phyloP scores from a whole-genome alignment of 1,140 invertebrate species.

The Oncopeltus fasciatus region DNA sequence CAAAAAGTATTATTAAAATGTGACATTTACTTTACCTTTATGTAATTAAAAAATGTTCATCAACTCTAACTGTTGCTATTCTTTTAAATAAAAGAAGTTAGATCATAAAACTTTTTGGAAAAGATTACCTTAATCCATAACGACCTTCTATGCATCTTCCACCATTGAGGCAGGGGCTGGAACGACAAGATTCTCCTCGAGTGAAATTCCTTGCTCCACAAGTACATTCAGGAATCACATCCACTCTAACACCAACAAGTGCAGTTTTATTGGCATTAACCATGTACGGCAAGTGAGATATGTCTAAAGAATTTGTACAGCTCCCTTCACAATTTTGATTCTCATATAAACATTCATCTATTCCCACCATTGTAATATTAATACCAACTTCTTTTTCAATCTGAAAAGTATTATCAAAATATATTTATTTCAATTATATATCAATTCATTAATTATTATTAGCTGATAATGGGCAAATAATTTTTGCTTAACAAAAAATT shows the following conservation, averaged over 20 bases:
- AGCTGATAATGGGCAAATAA: background rate
- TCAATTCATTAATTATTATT: no score
- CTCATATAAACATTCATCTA: constrained; percentile 91
- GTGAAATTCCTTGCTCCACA: constrained; percentile 82
- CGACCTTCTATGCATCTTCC: constrained; percentile 81
- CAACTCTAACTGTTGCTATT: background rate
- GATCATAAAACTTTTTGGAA: background rate
- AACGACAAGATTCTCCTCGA: constrained; percentile 74
- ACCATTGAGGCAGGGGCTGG: constrained; percentile 84
- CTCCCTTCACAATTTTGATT: constrained; percentile 90
- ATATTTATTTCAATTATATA: no score
- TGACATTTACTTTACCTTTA: no score
- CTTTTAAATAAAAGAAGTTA: background rate
- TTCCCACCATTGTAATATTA: constrained; percentile 93
- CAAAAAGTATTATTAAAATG: no score
- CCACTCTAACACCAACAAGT: constrained; percentile 78
- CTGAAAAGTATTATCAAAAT: constrained; percentile 35
- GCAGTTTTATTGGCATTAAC: constrained; percentile 94
- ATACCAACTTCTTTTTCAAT: constrained; percentile 87
- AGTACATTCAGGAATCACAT: constrained; percentile 77
- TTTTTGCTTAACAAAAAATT: background rate
- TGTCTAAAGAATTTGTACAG: constrained; percentile 82
- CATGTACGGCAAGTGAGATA: constrained; percentile 79
- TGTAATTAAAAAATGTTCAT: background rate
- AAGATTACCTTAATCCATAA: constrained; percentile 54